Conservation (phyloP, 2,113 vertebrate species). For the Lampris megalopsis region DNA sequence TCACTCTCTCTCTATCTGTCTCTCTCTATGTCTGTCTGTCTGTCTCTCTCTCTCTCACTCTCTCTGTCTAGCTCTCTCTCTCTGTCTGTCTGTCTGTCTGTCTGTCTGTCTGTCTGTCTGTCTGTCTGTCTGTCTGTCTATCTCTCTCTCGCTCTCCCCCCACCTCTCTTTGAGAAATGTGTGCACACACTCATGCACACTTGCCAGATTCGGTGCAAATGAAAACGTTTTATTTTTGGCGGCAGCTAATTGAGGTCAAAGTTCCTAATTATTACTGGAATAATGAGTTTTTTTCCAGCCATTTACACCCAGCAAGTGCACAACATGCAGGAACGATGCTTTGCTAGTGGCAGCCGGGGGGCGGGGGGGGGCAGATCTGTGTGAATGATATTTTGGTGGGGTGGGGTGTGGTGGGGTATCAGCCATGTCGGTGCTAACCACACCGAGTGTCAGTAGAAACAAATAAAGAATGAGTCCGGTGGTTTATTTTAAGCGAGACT, state of each 20-base stretch:
- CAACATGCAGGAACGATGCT: not conserved
- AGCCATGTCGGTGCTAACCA: too few species aligned
- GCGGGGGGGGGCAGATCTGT: not conserved
- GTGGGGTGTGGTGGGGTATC: too few species aligned
- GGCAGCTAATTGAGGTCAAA: conserved; percentile 9
- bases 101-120: too few species aligned
- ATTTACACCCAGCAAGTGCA: not conserved
- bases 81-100: too few species aligned
- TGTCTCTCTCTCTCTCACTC: not conserved
- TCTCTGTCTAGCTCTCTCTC: not conserved
- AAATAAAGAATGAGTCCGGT: too few species aligned
- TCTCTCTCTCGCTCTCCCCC: too few species aligned
- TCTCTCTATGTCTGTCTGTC: not conserved
- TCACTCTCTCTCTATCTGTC: not conserved
- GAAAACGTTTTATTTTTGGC: not conserved
- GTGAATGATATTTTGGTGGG: too few species aligned
- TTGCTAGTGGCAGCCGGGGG: not conserved
- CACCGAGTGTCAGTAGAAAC: too few species aligned
- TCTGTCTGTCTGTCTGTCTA: too few species aligned
- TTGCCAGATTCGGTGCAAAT: not conserved
- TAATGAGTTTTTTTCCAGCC: not conserved
- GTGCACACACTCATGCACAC: conserved; percentile 1
- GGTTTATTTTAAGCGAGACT: too few species aligned
- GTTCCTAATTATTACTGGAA: conserved; percentile 11
- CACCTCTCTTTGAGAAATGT: too few species aligned